Conservation (phyloP, 2,888 invertebrate genomes). For the Drosophila parthenogenetica region DNA sequence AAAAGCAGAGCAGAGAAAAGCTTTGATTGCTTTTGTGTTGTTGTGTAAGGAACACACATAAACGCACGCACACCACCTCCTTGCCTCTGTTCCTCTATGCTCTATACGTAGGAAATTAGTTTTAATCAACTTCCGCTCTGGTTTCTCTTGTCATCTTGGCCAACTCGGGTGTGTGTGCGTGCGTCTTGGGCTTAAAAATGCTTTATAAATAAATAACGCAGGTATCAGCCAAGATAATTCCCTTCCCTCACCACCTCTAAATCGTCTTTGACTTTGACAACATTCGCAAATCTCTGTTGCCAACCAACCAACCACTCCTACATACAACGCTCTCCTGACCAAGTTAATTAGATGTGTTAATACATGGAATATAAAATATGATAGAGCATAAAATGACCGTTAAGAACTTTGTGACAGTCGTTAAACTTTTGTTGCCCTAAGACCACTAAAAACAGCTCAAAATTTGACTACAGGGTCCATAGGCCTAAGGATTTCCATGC, state of each 20-base stretch:
- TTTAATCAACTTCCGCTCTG: conserved; percentile 72
- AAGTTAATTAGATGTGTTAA: conserved; percentile 52
- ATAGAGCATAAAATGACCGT: conserved; percentile 38
- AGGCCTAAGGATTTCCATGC: neutral
- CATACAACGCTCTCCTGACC: conserved; percentile 24
- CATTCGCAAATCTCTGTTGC: conserved; percentile 52
- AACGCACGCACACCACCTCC: conserved; percentile 4
- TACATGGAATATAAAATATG: conserved; percentile 21
- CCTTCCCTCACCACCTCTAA: conserved; percentile 39
- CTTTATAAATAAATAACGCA: conserved; percentile 71
- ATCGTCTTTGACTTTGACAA: conserved; percentile 13
- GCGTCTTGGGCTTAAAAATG: conserved; percentile 57
- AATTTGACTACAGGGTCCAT: conserved; percentile 10
- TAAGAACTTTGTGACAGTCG: conserved; percentile 37
- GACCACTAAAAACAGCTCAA: conserved; percentile 14
- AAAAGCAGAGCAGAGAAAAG: conserved; percentile 25
- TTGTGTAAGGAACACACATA: conserved; percentile 22
- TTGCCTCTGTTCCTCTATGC: conserved; percentile 16
- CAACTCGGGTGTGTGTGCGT: conserved; percentile 30
- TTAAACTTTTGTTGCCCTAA: conserved; percentile 29
- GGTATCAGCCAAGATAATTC: conserved; percentile 35
- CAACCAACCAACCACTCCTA: conserved; percentile 28
- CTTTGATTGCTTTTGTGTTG: conserved; percentile 74
- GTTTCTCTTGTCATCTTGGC: conserved; percentile 37
- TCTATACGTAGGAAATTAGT: conserved; percentile 73